Base-by-base conservation (phyloP, 2,113 vertebrate genomes). In the Cephalopholis sonnerati region DNA sequence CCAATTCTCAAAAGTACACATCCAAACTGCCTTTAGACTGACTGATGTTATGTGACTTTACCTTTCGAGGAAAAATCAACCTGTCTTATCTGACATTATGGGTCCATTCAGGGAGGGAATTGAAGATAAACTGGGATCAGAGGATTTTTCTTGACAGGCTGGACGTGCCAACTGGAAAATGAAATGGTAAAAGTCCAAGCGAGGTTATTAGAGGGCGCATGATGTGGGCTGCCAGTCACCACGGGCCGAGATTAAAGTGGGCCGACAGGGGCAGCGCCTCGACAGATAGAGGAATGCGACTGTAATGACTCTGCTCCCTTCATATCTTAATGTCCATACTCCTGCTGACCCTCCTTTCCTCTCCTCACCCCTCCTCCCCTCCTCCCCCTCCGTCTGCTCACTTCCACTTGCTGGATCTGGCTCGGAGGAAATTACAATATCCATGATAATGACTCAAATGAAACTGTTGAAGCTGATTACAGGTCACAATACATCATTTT, bases 401-500 rank as follows among this genome's bases (percentile, higher is more conserved):
- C 81, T 85, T 88, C 82, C 69, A 74, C 83, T 76, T 69, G 81
- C 69, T 81, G 73, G 53, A 61, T 75, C 69, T 66, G 79, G 64
- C 79, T 84, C 3, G 24, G 81, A 89, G 86, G 89, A 93, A 93
- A 94, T 93, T 85, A 88, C 87, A 92, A 92, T 93, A 91, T 91
- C 79, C 88, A 84, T 79, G 87, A 91, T 93, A 94, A 93, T 93
- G 92, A 91, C 86, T 93, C 86, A 86, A 86, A 92, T 84, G 87
- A 91, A 93, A 89, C 72, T 82, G 88, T 87, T 92, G 84, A 79
- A 86, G 88, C 92, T 88, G 93, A 95, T 93, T 93, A 88, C 90
- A 81, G 91, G 90, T 93, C 91, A 92, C 91, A 93, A 93, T 92
- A 74, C 89, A 92, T 92, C 78, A 93, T 93, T 91, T 90, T 93